These are phyloP conservation scores for Leptinotarsa rubiginosa DNA, from an alignment of 2,888 invertebrate species.

Conservation along the genomic window DNA sequence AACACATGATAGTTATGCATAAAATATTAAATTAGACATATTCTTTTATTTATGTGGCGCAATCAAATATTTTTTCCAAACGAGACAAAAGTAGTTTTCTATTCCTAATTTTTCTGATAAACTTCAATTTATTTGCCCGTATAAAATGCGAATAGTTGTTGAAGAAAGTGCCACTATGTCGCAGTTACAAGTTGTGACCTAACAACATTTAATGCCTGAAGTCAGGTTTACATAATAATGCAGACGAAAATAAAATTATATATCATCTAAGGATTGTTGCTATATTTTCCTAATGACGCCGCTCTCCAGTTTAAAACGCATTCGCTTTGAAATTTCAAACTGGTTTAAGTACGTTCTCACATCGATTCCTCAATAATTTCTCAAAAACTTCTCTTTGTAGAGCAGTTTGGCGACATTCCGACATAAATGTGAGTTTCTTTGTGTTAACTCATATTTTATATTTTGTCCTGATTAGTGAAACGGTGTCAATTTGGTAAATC, in stretches of 20 bases:
- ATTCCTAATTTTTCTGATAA: neutral
- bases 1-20: neutral
- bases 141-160: slow-evolving; percentile 3
- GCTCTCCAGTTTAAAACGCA: neutral
- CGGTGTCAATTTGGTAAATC: too few relatives aligned
- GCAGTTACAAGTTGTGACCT: neutral
- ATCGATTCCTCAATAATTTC: too few relatives aligned
- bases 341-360: too few relatives aligned
- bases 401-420: too few relatives aligned
- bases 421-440: too few relatives aligned
- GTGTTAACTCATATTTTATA: too few relatives aligned
- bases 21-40: neutral
- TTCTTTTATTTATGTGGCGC: neutral
- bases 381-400: too few relatives aligned
- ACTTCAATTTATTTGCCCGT: neutral
- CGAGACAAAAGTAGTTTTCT: neutral
- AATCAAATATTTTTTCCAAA: too few relatives aligned
- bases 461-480: too few relatives aligned
- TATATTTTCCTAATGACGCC: neutral
- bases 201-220: neutral
- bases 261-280: neutral
- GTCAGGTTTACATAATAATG: neutral
- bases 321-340: neutral
- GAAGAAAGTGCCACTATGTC: slow-evolving; percentile 2
- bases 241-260: neutral